Conservation (phyloP, 2,113 vertebrate species). For the Drymodes brunneopygia region DNA sequence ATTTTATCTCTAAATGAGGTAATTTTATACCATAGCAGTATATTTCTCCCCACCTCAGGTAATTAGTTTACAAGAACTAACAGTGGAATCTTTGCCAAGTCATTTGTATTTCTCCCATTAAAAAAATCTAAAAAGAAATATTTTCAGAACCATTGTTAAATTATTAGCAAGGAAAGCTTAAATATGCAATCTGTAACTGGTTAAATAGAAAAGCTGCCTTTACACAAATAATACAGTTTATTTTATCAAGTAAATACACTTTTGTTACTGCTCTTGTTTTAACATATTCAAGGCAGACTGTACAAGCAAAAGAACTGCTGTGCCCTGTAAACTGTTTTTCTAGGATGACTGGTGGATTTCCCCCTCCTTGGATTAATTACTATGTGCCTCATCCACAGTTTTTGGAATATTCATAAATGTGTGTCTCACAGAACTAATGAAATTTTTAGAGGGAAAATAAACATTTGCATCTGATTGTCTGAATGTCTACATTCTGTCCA, state of each 20-base stretch:
- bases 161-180: neutral
- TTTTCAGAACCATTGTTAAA: neutral
- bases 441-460: neutral
- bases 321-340: neutral
- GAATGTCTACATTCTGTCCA: neutral
- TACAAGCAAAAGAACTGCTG: neutral
- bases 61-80: neutral
- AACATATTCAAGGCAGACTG: neutral
- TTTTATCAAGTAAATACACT: neutral
- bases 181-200: neutral
- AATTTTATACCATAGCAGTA: neutral
- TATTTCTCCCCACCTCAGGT: neutral
- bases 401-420: neutral
- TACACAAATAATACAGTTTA: neutral
- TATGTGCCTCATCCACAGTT: neutral
- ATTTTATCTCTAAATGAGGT: neutral
- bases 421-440: neutral
- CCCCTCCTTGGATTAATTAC: neutral
- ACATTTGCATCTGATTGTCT: neutral
- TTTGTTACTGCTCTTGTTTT: neutral
- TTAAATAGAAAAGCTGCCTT: neutral
- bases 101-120: neutral
- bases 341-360: neutral
- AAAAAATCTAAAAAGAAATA: neutral
- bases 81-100: neutral